These are phyloP conservation scores for Neosilurus hyrtlii DNA, from an alignment of 2,797 vertebrate species.

Conservation along the genomic window DNA sequence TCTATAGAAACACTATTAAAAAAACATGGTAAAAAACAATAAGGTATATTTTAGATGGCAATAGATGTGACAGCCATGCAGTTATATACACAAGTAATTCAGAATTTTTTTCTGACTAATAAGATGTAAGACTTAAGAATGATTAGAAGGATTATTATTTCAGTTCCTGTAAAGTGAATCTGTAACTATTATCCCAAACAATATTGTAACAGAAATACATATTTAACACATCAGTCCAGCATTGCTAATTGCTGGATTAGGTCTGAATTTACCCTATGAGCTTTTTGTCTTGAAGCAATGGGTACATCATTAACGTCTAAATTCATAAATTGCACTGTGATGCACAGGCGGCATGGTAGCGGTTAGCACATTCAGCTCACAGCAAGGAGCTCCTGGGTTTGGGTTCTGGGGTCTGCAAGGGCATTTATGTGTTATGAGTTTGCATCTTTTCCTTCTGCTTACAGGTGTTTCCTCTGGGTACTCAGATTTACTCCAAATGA, in stretches of 20 bases:
- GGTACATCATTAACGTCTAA: neutral
- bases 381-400: too few species aligned
- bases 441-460: too few species aligned
- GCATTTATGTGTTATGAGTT: too few species aligned
- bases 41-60: neutral
- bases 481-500: too few species aligned
- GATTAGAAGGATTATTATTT: neutral
- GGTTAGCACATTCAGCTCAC: too few species aligned
- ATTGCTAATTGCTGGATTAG: neutral
- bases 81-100: neutral
- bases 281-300: neutral
- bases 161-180: neutral
- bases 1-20: neutral
- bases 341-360: neutral
- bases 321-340: neutral
- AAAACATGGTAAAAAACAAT: neutral
- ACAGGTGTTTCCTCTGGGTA: too few species aligned
- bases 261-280: neutral
- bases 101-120: neutral
- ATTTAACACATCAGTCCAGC: neutral
- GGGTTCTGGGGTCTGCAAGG: too few species aligned
- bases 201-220: neutral
- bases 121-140: neutral
- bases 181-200: neutral
- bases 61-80: neutral